Evolutionary conservation across 1,140 invertebrate species (phyloP), one percentile per base, ranked within the genome.

Genomic region (Drosophila gunungcola): DNA sequence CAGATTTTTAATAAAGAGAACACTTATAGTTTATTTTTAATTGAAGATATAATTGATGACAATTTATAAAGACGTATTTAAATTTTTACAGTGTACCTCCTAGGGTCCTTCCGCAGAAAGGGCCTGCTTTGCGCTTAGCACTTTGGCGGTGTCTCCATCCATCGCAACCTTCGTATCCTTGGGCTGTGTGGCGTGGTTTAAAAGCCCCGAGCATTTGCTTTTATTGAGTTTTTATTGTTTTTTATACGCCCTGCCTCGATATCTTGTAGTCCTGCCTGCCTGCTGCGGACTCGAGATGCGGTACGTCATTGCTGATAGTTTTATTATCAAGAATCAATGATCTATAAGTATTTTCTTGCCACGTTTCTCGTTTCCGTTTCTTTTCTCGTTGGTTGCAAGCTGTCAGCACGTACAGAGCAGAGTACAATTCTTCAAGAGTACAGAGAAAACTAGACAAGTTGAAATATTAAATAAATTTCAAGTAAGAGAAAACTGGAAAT

Each of bases 191-290:
- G 77, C 78, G 56, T 61, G 74, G 78, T 82, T 89, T 80, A 84
- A 88, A 89, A 89, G 84, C 84, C 73, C 81, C 82, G 46, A 89
- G 84, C 80, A 78, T 80, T 89, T 72, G 80, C 76, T 80, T 88
- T 88, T 88, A 88, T 88, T 89, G 84, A 89, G 84, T 89, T 88
- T 88, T 88, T 88, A 88, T 88, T 88, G 84, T 88, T 88, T 88
- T 88, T 89, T 89, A 88, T 88, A 73, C 67, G 63, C 64, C 78
- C 52, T 80, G 41, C 39, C 51, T 29, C 12, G 52, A n/a, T 27
- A 64, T 77, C 16, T 21, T 1, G 25, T 29, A 48, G n/a, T 64
- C 58, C 48, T 34, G n/a, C 4, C 51, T 9, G 42, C 57, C 51
- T 68, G 38, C 64, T 73, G 43, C 60, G 53, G 29, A 39, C 39